These are phyloP conservation scores for Gisinianus flammeolus DNA, from an alignment of 2,888 invertebrate species.

Conservation along the genomic window DNA sequence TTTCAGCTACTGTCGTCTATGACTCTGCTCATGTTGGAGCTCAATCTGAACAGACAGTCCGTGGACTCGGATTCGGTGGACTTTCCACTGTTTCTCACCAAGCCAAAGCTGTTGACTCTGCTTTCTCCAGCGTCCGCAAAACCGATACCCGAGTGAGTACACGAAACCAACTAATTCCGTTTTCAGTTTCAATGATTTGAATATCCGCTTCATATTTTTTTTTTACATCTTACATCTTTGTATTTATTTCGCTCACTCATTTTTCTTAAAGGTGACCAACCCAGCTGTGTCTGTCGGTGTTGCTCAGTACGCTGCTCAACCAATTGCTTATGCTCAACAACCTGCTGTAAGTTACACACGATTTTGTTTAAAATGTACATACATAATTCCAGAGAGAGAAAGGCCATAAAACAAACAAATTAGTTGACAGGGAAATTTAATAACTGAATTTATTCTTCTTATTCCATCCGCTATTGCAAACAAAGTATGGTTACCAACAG, in stretches of 20 bases:
- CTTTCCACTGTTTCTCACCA: slow-evolving; percentile 47
- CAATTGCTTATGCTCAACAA: slow-evolving; percentile 16
- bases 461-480: slow-evolving; percentile 1
- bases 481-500: background rate
- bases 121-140: slow-evolving; percentile 49
- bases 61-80: slow-evolving; percentile 46
- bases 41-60: slow-evolving; percentile 47
- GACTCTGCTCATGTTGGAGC: slow-evolving; percentile 44
- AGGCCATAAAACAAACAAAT: too few relatives aligned
- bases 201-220: too few relatives aligned
- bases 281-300: slow-evolving; percentile 30
- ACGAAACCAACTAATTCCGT: too few relatives aligned
- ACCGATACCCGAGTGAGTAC: slow-evolving; percentile 51
- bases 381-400: too few relatives aligned
- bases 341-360: background rate
- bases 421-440: too few relatives aligned
- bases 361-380: too few relatives aligned
- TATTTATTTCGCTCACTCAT: too few relatives aligned
- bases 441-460: too few relatives aligned
- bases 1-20: slow-evolving; percentile 42
- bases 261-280: too few relatives aligned
- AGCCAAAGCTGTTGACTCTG: slow-evolving; percentile 48
- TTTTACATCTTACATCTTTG: too few relatives aligned
- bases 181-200: too few relatives aligned
- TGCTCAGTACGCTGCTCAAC: slow-evolving; percentile 19